These are phyloP conservation scores for Datnioides undecimradiatus DNA, from an alignment of 2,113 vertebrate genomes.

Conservation along the genomic window DNA sequence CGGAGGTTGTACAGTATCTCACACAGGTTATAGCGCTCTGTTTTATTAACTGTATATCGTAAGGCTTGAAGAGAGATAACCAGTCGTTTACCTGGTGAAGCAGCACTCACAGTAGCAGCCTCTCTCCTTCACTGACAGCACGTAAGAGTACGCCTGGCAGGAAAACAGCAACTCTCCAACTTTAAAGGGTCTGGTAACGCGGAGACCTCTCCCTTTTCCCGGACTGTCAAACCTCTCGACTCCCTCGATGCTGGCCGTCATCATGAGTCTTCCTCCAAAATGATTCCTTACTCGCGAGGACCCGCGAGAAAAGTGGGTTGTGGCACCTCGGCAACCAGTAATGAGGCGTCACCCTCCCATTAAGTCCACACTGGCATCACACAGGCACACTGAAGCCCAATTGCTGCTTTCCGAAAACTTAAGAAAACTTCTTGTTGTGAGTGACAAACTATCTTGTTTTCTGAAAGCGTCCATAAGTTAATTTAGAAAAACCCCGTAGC, in stretches of 20 bases:
- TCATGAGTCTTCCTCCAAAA: conserved; percentile 30
- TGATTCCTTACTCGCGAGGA: background rate
- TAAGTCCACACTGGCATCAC: conserved; percentile 16
- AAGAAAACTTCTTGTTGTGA: background rate
- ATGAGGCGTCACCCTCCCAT: conserved; percentile 37
- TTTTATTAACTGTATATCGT: background rate
- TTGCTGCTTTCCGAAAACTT: background rate
- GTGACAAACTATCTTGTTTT: too few species aligned
- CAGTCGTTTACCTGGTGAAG: conserved; percentile 88
- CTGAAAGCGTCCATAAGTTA: background rate
- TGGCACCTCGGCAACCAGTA: background rate
- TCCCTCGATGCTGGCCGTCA: conserved; percentile 80
- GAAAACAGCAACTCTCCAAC: conserved; percentile 90
- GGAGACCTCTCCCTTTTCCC: conserved; percentile 91
- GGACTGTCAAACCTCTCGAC: conserved; percentile 90
- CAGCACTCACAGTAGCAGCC: conserved; percentile 92
- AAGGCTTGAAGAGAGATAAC: background rate
- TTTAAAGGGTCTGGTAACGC: conserved; percentile 84
- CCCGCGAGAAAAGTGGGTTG: conserved; percentile 3
- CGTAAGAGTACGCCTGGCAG: conserved; percentile 88
- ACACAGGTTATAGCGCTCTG: background rate
- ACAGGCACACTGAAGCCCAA: background rate
- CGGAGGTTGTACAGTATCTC: background rate
- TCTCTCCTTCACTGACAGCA: conserved; percentile 89
- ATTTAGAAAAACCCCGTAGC: background rate